Conservation (phyloP, 2,888 invertebrate species). For the Cheilosia variabilis region DNA sequence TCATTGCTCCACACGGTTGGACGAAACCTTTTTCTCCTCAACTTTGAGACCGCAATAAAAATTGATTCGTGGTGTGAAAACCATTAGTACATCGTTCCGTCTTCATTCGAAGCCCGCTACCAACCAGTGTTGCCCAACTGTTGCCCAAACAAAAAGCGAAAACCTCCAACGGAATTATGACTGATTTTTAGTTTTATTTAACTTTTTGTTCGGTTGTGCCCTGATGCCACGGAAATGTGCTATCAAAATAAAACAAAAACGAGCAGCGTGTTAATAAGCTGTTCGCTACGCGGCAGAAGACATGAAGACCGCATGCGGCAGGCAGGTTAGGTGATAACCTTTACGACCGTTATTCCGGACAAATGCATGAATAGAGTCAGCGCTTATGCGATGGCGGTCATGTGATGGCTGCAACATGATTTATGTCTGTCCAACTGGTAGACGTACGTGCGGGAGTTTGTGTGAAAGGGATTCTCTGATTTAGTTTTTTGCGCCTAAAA, state of each 20-base stretch:
- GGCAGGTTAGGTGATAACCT: constrained; percentile 38
- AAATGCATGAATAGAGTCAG: constrained; percentile 36
- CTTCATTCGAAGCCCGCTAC: background rate
- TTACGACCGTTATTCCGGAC: constrained; percentile 52
- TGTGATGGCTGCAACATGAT: constrained; percentile 37
- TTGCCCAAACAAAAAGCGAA: constrained; percentile 27
- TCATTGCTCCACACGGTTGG: constrained; percentile 31
- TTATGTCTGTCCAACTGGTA: constrained; percentile 48
- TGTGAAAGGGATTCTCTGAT: constrained; percentile 26
- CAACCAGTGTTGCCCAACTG: background rate
- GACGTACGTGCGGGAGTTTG: constrained; percentile 5
- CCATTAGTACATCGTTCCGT: constrained; percentile 23
- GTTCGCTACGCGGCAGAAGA: background rate
- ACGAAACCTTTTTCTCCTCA: constrained; percentile 21
- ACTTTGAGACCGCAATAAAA: constrained; percentile 39
- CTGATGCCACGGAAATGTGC: background rate
- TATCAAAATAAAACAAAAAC: constrained; percentile 27
- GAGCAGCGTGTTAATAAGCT: constrained; percentile 17
- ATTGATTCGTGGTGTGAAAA: constrained; percentile 63
- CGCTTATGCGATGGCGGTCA: constrained; percentile 3
- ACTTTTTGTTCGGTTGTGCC: background rate
- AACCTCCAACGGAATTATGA: constrained; percentile 17
- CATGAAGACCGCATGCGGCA: constrained; percentile 10
- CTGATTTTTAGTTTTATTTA: constrained; percentile 41
- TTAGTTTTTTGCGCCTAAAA: constrained; percentile 14